phyloP scores from a whole-genome alignment of 1,140 invertebrate genomes.

The Cataglyphis hispanica region DNA sequence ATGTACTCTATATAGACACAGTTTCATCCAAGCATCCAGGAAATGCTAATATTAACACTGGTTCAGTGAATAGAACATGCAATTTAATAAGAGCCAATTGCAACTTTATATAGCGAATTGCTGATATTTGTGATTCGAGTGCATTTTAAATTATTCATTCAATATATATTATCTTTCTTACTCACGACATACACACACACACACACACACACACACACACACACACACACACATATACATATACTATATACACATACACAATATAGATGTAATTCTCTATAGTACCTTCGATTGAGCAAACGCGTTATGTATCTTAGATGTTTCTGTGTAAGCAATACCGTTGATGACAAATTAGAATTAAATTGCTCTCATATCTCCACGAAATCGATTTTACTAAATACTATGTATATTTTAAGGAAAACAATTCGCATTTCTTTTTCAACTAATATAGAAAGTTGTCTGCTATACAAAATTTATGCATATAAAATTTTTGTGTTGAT shows the following conservation, averaged over 20 bases:
- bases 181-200: too few relatives aligned
- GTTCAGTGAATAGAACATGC: conserved; percentile 46
- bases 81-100: conserved; percentile 61
- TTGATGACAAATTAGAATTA: conserved; percentile 17
- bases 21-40: conserved; percentile 49
- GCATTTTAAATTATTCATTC: conserved; percentile 14
- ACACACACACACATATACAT: too few relatives aligned
- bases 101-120: conserved; percentile 32
- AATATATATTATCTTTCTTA: conserved; percentile 4
- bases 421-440: neutral
- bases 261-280: neutral
- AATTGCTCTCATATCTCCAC: neutral
- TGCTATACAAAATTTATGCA: too few relatives aligned
- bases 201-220: too few relatives aligned
- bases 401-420: neutral
- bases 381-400: conserved; percentile 14
- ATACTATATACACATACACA: too few relatives aligned
- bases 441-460: neutral
- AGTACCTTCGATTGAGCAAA: neutral
- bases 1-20: conserved; percentile 52
- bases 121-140: conserved; percentile 13
- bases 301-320: neutral
- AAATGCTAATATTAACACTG: conserved; percentile 64
- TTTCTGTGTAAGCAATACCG: neutral
- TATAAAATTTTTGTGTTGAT: neutral